These are phyloP conservation scores for Cossypha caffra DNA, from an alignment of 2,797 vertebrate genomes.

Conservation along the genomic window DNA sequence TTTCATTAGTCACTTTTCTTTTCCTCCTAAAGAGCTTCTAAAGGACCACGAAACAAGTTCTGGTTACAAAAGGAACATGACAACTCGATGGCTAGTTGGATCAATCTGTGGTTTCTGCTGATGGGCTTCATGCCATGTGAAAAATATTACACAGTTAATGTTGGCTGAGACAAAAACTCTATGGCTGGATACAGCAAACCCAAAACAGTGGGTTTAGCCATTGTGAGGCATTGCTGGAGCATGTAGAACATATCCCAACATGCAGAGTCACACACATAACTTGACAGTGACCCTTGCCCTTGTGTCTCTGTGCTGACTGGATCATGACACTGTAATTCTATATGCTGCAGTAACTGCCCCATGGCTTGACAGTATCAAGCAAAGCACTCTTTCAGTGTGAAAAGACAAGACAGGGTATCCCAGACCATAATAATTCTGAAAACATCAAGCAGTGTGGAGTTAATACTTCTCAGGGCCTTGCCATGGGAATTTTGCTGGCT, in stretches of 20 bases:
- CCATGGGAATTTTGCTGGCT: constrained; percentile 77
- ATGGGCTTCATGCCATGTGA: background rate
- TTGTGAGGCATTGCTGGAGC: constrained; percentile 33
- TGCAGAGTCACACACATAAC: constrained; percentile 21
- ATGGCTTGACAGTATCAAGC: constrained; percentile 7
- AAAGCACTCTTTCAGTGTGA: constrained; percentile 51
- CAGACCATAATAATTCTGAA: constrained; percentile 46
- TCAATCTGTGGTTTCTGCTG: background rate
- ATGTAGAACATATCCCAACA: constrained; percentile 40
- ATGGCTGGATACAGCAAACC: background rate
- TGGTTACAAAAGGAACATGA: background rate
- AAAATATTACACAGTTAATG: background rate
- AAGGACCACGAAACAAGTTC: background rate
- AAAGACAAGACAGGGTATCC: constrained; percentile 36
- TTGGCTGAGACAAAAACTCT: background rate
- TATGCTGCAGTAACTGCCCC: constrained; percentile 30
- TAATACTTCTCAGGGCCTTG: constrained; percentile 69
- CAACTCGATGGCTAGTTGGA: background rate
- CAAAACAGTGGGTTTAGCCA: constrained; percentile 14
- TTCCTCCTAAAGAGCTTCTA: background rate
- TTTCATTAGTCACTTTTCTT: background rate
- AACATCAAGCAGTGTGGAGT: constrained; percentile 70
- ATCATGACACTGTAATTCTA: constrained; percentile 44
- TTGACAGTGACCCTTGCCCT: constrained; percentile 32
- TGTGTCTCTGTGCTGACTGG: constrained; percentile 39